These are phyloP conservation scores for Cheilosia impressa DNA, from an alignment of 2,888 invertebrate genomes.

Conservation along the genomic window DNA sequence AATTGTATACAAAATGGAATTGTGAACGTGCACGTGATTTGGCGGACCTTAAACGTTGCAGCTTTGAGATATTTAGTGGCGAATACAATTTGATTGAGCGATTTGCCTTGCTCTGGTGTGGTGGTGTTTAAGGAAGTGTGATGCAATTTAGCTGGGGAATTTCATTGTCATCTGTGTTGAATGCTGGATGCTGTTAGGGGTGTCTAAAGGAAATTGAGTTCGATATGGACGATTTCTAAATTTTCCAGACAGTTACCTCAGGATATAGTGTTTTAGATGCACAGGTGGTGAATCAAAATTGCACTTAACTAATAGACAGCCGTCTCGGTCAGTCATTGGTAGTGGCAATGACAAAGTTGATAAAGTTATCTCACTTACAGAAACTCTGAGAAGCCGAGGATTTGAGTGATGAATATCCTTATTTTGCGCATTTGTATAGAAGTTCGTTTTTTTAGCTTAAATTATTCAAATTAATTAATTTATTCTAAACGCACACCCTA, in stretches of 20 bases:
- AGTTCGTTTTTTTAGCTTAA: background rate
- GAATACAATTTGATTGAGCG: constrained; percentile 51
- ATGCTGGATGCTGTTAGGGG: background rate
- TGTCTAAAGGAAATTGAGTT: background rate
- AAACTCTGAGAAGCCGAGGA: no score
- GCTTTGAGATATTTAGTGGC: constrained; percentile 11
- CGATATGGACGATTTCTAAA: background rate
- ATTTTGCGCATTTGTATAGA: no score
- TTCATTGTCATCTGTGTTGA: background rate
- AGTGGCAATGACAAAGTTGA: no score
- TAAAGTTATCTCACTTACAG: no score
- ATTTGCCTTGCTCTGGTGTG: constrained; percentile 28
- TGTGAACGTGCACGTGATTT: constrained; percentile 70
- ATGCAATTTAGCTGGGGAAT: constrained; percentile 37
- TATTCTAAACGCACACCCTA: background rate
- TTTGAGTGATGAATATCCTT: no score
- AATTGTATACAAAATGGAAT: constrained; percentile 62
- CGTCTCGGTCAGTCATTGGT: no score
- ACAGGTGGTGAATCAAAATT: no score
- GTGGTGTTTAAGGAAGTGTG: constrained; percentile 45
- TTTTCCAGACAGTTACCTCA: background rate
- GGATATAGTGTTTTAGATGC: background rate
- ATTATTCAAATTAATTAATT: background rate
- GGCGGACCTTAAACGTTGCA: constrained; percentile 9
- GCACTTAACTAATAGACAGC: no score